Evolutionary conservation across 64 coral and sea anemone species (phyloP), one percentile per base, ranked within the genome.

Genomic region (Montipora cactus): DNA sequence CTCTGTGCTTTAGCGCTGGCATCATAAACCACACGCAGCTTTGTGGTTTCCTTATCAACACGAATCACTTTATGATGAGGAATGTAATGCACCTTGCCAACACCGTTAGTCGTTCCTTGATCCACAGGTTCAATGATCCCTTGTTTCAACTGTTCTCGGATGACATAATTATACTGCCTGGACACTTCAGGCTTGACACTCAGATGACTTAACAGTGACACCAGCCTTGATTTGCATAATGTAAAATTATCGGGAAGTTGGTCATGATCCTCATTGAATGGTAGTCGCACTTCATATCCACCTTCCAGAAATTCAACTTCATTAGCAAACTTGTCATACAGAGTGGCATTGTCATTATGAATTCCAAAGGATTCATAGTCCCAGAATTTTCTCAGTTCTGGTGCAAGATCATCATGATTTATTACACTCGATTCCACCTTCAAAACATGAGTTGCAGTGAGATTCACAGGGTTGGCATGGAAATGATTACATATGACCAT

Each of bases 191-290:
- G 67, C 13, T 93, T 79, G 4, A 61, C 15, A 25, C 55, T 53
- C 44, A 93, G 71, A 21, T 73, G 81, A 11, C 59, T 73, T 37
- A 87, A 49, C 2, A 87, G 55, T 53, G 81, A 53, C 7, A 51
- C 69, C 8, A 93, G 13, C 15, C 57, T 59, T 13, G 57, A 59
- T 59, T 59, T 59, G 57, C 57, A 70, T 28, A 87, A 75, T 0
- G 13, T 37, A 57, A 84, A 84, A 67, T 95, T 95, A 79, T 90
- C 93, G 52, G 93, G 74, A 7, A 95, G 61, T 4, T 83, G 49
- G 13, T 89, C 53, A 78, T 89, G 87, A 48, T 89, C 53, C 37
- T 93, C 84, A 13, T 93, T 93, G 64, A 93, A 37, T 37, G 28
- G 28, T 37, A 37, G 28, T 37, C 28, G 28, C 28, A 37, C 28